Evolutionary conservation across 2,888 invertebrate species (phyloP).

Genomic region (Pyralis farinalis): DNA sequence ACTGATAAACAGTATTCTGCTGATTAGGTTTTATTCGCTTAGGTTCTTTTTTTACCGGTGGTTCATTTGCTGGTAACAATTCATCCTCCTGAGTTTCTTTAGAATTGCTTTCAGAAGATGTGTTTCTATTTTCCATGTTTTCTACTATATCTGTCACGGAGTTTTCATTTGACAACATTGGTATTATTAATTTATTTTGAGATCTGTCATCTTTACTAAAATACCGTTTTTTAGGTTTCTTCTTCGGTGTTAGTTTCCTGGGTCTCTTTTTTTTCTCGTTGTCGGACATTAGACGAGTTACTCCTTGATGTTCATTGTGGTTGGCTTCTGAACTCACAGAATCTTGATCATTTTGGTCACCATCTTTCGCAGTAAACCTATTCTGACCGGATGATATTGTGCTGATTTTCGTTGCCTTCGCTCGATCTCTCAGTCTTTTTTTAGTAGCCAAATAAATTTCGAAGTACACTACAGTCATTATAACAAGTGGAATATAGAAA

Average conservation of each 20-base stretch:
- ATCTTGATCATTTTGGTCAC: constrained; percentile 83
- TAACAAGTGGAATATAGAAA: constrained; percentile 95
- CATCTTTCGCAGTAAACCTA: constrained; percentile 68
- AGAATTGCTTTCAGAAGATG: constrained; percentile 72
- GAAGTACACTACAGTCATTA: constrained; percentile 97
- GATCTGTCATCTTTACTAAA: constrained; percentile 75
- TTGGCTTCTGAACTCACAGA: constrained; percentile 92
- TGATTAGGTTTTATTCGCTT: constrained; percentile 50
- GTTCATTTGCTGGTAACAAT: constrained; percentile 49
- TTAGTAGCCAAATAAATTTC: constrained; percentile 97
- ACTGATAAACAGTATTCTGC: constrained; percentile 88
- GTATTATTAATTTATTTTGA: constrained; percentile 70
- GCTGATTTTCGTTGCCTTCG: constrained; percentile 90
- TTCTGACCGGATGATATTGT: constrained; percentile 80
- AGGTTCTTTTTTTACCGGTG: constrained; percentile 41
- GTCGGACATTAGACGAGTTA: constrained; percentile 51
- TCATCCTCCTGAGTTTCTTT: constrained; percentile 69
- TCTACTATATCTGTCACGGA: constrained; percentile 66
- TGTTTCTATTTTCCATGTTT: constrained; percentile 59
- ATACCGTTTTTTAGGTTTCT: constrained; percentile 76
- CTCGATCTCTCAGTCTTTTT: constrained; percentile 90
- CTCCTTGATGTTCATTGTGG: constrained; percentile 84
- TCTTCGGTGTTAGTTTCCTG: constrained; percentile 64
- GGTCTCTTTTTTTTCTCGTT: constrained; percentile 60
- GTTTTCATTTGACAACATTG: constrained; percentile 68